Percentiles rank a stretch among this genome's conserved stretches.
These are phyloP conservation scores for Tridacna gigas DNA, from an alignment of 2,888 invertebrate species.

Conservation along the genomic window DNA sequence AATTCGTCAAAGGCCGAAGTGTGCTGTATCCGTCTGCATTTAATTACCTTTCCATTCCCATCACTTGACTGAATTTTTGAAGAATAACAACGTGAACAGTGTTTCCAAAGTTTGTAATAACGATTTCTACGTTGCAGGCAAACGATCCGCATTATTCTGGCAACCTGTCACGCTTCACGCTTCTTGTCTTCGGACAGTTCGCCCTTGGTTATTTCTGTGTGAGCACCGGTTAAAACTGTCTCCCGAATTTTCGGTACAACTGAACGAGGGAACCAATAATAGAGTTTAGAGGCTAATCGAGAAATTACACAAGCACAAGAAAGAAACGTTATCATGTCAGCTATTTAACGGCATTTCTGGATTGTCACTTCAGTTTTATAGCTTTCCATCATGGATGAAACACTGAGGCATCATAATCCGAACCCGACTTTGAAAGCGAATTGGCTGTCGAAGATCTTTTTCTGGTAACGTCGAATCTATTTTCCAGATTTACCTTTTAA, in stretches of 20 bases:
- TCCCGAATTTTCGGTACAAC: neutral
- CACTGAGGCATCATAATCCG: conserved; percentile 73
- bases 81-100: neutral
- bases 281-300: too few relatives aligned
- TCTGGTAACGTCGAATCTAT: conserved; percentile 71
- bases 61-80: neutral
- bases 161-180: neutral
- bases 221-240: neutral
- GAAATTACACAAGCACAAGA: too few relatives aligned
- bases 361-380: neutral
- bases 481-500: too few relatives aligned
- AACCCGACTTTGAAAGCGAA: conserved; percentile 74
- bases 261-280: too few relatives aligned
- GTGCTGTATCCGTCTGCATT: too few relatives aligned
- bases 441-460: conserved; percentile 75
- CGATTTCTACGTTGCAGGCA: neutral
- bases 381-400: conserved; percentile 72
- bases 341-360: neutral
- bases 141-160: neutral
- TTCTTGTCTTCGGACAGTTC: neutral
- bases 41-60: neutral
- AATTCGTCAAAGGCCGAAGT: too few relatives aligned
- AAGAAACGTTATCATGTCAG: too few relatives aligned
- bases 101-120: neutral
- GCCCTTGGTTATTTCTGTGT: neutral